Conservation (phyloP, 2,888 invertebrate genomes). For the Ramazzottius varieornatus region DNA sequence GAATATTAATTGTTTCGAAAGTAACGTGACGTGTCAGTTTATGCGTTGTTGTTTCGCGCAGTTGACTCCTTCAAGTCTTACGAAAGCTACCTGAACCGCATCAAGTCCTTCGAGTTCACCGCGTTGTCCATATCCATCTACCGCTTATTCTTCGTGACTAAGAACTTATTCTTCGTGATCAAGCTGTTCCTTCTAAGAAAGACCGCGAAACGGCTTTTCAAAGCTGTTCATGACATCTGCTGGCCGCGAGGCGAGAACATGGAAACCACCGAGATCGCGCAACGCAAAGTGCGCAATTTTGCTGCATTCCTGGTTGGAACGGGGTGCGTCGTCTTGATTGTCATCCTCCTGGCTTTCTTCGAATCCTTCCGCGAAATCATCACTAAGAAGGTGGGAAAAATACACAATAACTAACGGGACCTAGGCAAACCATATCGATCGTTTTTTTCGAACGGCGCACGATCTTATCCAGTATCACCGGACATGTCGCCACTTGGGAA, state of each 20-base stretch:
- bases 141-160: neutral
- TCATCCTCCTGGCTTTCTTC: neutral
- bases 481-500: too few species aligned
- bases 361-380: neutral
- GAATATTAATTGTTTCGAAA: too few species aligned
- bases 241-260: neutral
- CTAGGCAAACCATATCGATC: too few species aligned
- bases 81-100: neutral
- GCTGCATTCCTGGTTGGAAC: neutral
- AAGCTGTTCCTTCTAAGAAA: neutral
- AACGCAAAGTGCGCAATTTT: neutral
- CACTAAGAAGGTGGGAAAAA: neutral
- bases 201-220: neutral
- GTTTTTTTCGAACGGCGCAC: too few species aligned
- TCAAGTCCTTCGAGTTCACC: neutral
- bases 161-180: neutral
- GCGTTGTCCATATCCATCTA: neutral
- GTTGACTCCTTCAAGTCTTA: neutral
- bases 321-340: neutral
- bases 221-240: neutral
- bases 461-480: too few species aligned
- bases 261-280: neutral
- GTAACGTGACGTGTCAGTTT: too few species aligned
- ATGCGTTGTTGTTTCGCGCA: too few species aligned
- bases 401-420: too few species aligned